Percentiles rank a stretch among this genome's conserved stretches.
Conservation (phyloP, 2,888 invertebrate genomes). For the Caenorhabditis sinica region DNA sequence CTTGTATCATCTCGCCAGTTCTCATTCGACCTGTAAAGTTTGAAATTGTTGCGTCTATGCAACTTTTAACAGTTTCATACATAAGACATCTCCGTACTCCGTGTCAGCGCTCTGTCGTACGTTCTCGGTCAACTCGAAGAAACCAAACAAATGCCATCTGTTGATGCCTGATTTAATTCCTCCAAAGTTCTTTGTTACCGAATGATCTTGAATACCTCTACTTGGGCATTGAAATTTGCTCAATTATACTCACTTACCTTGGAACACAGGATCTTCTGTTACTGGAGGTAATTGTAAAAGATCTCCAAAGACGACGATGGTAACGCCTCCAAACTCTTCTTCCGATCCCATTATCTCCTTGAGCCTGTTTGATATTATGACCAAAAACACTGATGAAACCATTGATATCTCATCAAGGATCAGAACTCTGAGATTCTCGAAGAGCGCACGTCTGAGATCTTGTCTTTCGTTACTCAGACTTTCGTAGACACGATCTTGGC, state of each 20-base stretch:
- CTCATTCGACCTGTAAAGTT: neutral
- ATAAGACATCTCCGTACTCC: neutral
- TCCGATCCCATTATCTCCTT: neutral
- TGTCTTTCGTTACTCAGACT: neutral
- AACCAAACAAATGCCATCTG: neutral
- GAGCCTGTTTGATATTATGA: neutral
- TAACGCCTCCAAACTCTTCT: neutral
- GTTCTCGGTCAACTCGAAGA: neutral
- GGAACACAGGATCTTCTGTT: neutral
- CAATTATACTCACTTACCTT: neutral
- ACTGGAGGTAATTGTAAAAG: neutral
- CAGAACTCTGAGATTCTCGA: neutral
- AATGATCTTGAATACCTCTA: neutral
- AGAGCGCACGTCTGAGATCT: neutral
- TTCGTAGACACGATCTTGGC: too few relatives aligned
- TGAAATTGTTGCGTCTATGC: too few relatives aligned
- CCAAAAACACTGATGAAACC: neutral
- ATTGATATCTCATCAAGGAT: neutral
- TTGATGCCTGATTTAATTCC: neutral
- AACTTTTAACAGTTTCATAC: neutral
- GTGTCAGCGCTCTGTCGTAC: neutral
- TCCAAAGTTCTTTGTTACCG: neutral
- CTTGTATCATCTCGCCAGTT: too few relatives aligned
- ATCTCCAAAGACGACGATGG: neutral
- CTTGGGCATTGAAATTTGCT: neutral